Conservation (phyloP, 2,888 invertebrate species). For the Herminia tarsipennalis region DNA sequence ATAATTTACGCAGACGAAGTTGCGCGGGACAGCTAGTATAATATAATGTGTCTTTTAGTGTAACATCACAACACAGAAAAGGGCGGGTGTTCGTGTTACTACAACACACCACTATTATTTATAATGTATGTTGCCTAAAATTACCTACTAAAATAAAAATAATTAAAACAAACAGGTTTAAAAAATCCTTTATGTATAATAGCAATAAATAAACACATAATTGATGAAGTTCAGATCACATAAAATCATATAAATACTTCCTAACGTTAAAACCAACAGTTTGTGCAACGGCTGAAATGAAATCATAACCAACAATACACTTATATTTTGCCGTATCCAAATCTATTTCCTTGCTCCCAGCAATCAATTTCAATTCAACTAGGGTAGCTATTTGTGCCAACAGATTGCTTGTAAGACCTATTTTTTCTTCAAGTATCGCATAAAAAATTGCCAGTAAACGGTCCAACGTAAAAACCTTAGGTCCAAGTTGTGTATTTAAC, state of each 20-base stretch:
- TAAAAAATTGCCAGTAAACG: constrained; percentile 95
- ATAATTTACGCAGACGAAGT: too few species aligned
- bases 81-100: too few species aligned
- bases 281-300: constrained; percentile 91
- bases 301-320: constrained; percentile 93
- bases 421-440: constrained; percentile 93
- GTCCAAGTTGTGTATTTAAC: constrained; percentile 90
- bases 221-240: constrained; percentile 47
- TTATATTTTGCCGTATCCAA: constrained; percentile 94
- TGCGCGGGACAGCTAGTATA: too few species aligned
- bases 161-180: too few species aligned
- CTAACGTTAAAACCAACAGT: constrained; percentile 91
- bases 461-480: constrained; percentile 93
- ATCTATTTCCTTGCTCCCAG: constrained; percentile 89
- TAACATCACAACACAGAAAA: too few species aligned
- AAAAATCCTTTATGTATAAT: too few species aligned
- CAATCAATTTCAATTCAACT: constrained; percentile 92
- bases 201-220: constrained; percentile 6
- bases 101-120: too few species aligned
- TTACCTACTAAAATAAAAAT: too few species aligned
- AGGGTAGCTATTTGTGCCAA: constrained; percentile 94
- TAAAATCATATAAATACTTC: constrained; percentile 91
- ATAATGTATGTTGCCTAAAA: too few species aligned
- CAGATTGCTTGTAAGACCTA: constrained; percentile 94
- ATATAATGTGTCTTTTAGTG: too few species aligned